phyloP scores from a whole-genome alignment of 2,888 invertebrate species.

The Pyralis farinalis region DNA sequence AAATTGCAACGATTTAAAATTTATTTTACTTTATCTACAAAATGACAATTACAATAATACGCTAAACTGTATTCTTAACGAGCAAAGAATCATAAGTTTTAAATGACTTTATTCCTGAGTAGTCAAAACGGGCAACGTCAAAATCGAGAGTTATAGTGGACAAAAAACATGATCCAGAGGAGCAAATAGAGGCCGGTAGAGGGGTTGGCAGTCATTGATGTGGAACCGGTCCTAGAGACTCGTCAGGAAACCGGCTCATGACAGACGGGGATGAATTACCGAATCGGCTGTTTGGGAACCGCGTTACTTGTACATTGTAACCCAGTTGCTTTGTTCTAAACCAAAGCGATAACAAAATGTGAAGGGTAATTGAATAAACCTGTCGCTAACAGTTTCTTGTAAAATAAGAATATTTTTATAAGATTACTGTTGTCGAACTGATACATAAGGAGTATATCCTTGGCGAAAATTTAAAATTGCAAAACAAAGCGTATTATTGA shows the following conservation, averaged over 20 bases:
- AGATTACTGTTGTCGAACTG: no score
- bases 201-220: constrained; percentile 74
- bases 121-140: constrained; percentile 44
- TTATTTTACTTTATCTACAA: constrained; percentile 12
- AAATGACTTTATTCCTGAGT: not conserved
- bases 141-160: constrained; percentile 61
- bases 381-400: not conserved
- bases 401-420: not conserved
- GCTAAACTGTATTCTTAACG: constrained; percentile 11
- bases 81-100: constrained; percentile 1
- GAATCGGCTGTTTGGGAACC: constrained; percentile 51
- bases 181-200: constrained; percentile 49
- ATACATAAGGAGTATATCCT: constrained; percentile 13
- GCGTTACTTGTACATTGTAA: constrained; percentile 28
- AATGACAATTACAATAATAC: constrained; percentile 1
- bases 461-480: constrained; percentile 44
- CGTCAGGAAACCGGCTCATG: constrained; percentile 61
- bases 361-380: constrained; percentile 7
- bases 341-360: not conserved
- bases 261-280: constrained; percentile 72
- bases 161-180: constrained; percentile 45
- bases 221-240: constrained; percentile 64
- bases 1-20: constrained; percentile 44
- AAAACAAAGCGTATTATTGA: constrained; percentile 65
- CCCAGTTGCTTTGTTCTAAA: constrained; percentile 19